A percentile compares a stretch with the other conserved stretches of the same genome.
Evolutionary conservation across 2,888 invertebrate species (phyloP).

Genomic region (Caenorhabditis sp.): DNA sequence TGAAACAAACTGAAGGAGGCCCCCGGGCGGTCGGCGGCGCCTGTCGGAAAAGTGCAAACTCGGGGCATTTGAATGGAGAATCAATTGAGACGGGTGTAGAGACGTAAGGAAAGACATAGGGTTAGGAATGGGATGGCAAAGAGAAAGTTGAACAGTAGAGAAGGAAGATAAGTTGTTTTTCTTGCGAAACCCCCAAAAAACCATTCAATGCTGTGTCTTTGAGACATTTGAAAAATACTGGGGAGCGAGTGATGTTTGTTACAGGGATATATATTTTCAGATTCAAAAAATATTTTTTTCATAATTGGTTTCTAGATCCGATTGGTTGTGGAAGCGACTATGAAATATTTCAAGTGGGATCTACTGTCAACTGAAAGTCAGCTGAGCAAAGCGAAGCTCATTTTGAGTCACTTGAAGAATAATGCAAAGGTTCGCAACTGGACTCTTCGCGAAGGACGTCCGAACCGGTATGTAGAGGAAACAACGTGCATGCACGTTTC

Average conservation of each 20-base stretch:
- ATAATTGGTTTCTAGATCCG: constrained; percentile 73
- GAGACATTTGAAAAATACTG: no score
- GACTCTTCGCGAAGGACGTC: constrained; percentile 82
- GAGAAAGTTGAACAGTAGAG: constrained; percentile 5
- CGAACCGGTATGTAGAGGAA: constrained; percentile 80
- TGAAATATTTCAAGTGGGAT: constrained; percentile 82
- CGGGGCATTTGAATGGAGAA: constrained; percentile 48
- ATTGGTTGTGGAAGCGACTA: constrained; percentile 80
- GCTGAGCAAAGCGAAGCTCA: constrained; percentile 78
- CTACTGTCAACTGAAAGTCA: constrained; percentile 77
- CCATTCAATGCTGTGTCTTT: no score
- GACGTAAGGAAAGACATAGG: constrained; percentile 16
- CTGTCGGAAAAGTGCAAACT: constrained; percentile 61
- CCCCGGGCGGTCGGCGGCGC: not conserved
- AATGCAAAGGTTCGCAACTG: constrained; percentile 83
- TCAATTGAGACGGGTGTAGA: constrained; percentile 9
- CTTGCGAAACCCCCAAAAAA: not conserved
- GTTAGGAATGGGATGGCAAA: constrained; percentile 11
- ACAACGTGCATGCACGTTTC: no score
- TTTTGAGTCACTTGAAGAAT: constrained; percentile 81
- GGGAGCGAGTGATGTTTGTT: no score
- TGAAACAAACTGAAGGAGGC: constrained; percentile 42
- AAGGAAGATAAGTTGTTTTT: constrained; percentile 27
- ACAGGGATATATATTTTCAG: no score
- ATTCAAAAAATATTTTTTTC: not conserved